Conservation (phyloP, 2,888 invertebrate species). For the Halictus ligatus region DNA sequence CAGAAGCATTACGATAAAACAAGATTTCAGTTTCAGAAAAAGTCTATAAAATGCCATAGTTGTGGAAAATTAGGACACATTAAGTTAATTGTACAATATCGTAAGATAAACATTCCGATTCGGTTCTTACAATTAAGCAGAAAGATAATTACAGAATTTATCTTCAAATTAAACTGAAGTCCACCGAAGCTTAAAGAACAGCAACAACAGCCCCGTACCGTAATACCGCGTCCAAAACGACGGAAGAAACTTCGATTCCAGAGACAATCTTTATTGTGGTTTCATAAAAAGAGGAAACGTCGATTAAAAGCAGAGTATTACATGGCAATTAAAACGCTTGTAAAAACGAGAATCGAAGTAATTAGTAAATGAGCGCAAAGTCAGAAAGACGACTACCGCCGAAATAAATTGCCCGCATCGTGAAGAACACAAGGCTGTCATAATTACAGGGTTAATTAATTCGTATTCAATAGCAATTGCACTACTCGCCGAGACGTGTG, state of each 20-base stretch:
- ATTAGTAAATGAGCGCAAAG: constrained; percentile 44
- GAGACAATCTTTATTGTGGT: background rate
- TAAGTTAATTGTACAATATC: too few species aligned
- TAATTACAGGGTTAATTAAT: constrained; percentile 48
- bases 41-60: background rate
- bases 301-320: constrained; percentile 29
- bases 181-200: background rate
- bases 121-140: background rate
- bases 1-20: background rate
- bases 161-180: background rate
- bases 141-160: background rate
- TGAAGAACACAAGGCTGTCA: constrained; percentile 31
- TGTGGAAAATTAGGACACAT: too few species aligned
- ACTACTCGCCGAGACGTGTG: constrained; percentile 24
- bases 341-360: constrained; percentile 24
- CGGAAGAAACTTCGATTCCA: background rate
- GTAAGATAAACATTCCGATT: background rate
- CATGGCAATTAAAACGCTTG: constrained; percentile 36
- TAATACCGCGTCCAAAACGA: background rate
- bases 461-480: constrained; percentile 23
- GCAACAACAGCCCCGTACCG: background rate
- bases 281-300: background rate
- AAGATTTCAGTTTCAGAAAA: background rate
- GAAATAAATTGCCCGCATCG: constrained; percentile 51
- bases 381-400: constrained; percentile 38